These are phyloP conservation scores for Leptobrachium ailaonicum DNA, from an alignment of 2,113 vertebrate species.

Conservation along the genomic window DNA sequence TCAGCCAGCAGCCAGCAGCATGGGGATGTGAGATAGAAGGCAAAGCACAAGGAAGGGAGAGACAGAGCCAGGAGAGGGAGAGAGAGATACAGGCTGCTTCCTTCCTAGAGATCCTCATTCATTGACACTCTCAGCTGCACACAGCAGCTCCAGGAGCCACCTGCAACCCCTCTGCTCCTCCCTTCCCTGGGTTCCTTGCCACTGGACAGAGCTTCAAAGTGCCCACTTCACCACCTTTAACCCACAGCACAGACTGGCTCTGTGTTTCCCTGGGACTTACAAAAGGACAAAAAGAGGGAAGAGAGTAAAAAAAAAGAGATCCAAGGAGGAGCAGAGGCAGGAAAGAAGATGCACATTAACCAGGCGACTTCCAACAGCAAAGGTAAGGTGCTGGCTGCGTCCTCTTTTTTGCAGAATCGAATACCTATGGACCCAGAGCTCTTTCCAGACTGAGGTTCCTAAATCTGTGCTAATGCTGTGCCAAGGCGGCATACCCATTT, in stretches of 20 bases:
- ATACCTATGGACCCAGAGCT: neutral
- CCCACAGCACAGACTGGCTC: conserved; percentile 39
- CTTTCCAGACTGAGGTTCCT: neutral
- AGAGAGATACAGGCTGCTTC: conserved; percentile 11
- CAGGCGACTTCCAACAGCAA: conserved; percentile 53
- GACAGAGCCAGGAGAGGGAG: conserved; percentile 24
- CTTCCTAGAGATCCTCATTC: conserved; percentile 26
- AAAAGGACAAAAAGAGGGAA: conserved; percentile 53
- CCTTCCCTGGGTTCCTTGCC: conserved; percentile 24
- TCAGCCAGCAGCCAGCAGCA: conserved; percentile 58
- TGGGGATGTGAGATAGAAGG: conserved; percentile 39
- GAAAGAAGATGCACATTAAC: conserved; percentile 56
- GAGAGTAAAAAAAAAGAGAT: conserved; percentile 17
- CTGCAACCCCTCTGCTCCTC: conserved; percentile 26
- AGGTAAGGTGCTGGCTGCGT: conserved; percentile 41
- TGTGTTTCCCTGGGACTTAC: conserved; percentile 54
- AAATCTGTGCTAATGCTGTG: neutral
- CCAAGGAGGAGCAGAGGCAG: conserved; percentile 36
- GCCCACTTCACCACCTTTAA: conserved; percentile 16
- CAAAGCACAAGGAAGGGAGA: conserved; percentile 28
- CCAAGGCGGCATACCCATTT: conserved; percentile 13
- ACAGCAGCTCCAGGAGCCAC: conserved; percentile 43
- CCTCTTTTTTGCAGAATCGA: neutral
- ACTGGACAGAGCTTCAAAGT: conserved; percentile 17
- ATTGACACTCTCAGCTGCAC: conserved; percentile 34